Evolutionary conservation across 1,140 invertebrate genomes (phyloP).

Genomic region (Brachionus sp.): DNA sequence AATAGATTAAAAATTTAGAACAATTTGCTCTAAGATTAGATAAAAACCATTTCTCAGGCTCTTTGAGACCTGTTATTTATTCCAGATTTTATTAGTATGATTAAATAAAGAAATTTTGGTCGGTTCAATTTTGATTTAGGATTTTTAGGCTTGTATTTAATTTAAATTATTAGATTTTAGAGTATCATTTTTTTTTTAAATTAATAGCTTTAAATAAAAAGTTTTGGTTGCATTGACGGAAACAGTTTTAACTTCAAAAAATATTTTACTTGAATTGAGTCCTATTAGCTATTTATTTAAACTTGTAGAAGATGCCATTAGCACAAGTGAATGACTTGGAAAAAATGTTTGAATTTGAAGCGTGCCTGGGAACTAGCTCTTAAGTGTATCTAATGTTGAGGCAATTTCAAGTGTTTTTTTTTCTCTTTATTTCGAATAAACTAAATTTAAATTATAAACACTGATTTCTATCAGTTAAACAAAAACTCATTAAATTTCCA

Average conservation of each 20-base stretch:
- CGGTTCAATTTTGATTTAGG: not conserved
- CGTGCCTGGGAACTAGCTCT: not conserved
- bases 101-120: not conserved
- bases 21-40: not conserved
- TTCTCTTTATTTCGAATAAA: not conserved
- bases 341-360: not conserved
- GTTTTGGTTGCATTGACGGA: not conserved
- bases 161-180: too few species aligned
- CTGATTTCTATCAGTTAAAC: not conserved
- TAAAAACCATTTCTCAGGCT: not conserved
- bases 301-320: not conserved
- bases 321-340: not conserved
- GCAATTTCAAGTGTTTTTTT: slow-evolving; percentile 3
- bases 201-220: not conserved
- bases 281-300: not conserved
- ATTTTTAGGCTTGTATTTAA: not conserved
- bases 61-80: not conserved
- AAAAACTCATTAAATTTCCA: not conserved
- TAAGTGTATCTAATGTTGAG: not conserved
- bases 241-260: not conserved
- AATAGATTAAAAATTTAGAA: not conserved
- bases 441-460: not conserved
- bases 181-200: too few species aligned
- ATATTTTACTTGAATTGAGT: not conserved
- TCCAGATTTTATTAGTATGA: not conserved